Evolutionary conservation across 2,888 invertebrate species (phyloP).

Genomic region (Cephus spinipes): DNA sequence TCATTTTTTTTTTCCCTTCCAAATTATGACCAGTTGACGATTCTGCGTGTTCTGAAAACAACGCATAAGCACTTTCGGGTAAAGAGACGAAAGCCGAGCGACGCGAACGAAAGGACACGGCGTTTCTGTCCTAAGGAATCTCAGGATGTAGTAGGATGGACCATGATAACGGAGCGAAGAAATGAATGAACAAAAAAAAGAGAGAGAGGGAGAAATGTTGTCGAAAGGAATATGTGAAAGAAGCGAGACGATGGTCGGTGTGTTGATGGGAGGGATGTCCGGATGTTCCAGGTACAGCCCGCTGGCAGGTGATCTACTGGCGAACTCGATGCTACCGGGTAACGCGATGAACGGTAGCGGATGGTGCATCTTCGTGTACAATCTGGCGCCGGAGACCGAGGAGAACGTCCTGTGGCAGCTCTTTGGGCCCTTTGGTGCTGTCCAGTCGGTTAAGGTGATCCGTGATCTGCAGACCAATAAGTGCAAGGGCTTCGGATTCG

Average conservation of each 20-base stretch:
- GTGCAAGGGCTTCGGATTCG: slow-evolving; percentile 95
- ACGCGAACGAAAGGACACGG: too few species aligned
- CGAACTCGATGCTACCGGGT: slow-evolving; percentile 81
- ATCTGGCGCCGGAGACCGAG: slow-evolving; percentile 95
- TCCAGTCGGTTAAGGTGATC: slow-evolving; percentile 92
- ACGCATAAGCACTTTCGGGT: too few species aligned
- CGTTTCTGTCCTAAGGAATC: too few species aligned
- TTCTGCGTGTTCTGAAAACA: too few species aligned
- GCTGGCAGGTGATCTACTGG: slow-evolving; percentile 84
- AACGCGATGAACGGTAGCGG: slow-evolving; percentile 77
- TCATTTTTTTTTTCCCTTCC: too few species aligned
- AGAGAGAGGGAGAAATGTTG: background rate
- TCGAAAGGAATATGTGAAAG: slow-evolving; percentile 12
- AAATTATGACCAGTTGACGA: too few species aligned
- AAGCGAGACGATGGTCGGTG: slow-evolving; percentile 45
- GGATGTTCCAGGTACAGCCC: slow-evolving; percentile 80
- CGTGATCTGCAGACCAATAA: slow-evolving; percentile 92
- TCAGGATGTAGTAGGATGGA: too few species aligned
- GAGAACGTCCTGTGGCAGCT: slow-evolving; percentile 96
- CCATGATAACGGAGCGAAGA: background rate
- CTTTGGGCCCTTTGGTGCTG: slow-evolving; percentile 95
- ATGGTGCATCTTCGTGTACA: slow-evolving; percentile 96
- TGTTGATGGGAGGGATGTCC: slow-evolving; percentile 51
- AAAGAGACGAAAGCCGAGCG: too few species aligned
- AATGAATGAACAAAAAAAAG: background rate